Evolutionary conservation across 2,888 invertebrate species (phyloP).

Genomic region (Pammene fasciana): DNA sequence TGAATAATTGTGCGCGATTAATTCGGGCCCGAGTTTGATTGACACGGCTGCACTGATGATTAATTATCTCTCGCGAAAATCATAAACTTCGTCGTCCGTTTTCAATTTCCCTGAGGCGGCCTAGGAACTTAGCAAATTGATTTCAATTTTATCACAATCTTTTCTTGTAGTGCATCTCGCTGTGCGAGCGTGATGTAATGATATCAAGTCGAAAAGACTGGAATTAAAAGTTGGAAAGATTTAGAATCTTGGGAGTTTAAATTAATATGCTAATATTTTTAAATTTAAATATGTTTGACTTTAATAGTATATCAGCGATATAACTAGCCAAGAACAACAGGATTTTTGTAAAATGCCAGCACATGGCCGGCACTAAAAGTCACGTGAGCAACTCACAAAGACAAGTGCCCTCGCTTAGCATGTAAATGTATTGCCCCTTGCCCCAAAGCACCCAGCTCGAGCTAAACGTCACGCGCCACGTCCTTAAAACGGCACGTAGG

Average conservation of each 20-base stretch:
- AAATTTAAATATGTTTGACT: too few relatives aligned
- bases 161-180: too few relatives aligned
- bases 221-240: too few relatives aligned
- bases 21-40: constrained; percentile 20
- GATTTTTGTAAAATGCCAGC: constrained; percentile 1
- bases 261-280: too few relatives aligned
- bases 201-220: too few relatives aligned
- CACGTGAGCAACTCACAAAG: constrained; percentile 11
- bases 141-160: background rate
- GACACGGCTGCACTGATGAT: constrained; percentile 31
- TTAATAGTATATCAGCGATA: background rate
- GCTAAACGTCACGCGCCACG: constrained; percentile 19
- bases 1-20: constrained; percentile 27
- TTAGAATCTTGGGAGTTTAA: too few relatives aligned
- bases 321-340: constrained; percentile 2
- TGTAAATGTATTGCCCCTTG: constrained; percentile 37
- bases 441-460: constrained; percentile 19
- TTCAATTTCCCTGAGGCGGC: background rate
- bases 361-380: constrained; percentile 24
- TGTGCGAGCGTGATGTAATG: too few relatives aligned
- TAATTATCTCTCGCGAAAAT: constrained; percentile 13
- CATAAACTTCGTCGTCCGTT: background rate
- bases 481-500: constrained; percentile 23
- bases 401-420: constrained; percentile 26
- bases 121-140: background rate